Percentiles rank a stretch among this genome's conserved stretches.
phyloP scores from a whole-genome alignment of 2,113 vertebrate species.

The Peucedramus taeniatus region DNA sequence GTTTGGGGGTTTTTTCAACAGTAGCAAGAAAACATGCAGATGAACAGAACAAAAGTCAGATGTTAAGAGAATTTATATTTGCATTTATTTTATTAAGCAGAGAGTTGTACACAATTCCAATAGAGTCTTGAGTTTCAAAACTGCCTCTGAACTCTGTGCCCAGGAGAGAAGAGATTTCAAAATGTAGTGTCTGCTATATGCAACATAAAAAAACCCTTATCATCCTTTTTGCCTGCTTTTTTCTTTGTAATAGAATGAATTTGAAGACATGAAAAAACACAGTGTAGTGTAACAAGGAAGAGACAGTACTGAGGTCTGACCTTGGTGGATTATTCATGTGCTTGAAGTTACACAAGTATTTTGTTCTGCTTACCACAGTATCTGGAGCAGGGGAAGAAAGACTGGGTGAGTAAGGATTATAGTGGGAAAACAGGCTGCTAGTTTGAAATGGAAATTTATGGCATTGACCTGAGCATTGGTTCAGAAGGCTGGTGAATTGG shows the following conservation, averaged over 20 bases:
- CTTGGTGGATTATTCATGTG: not conserved
- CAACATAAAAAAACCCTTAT: not conserved
- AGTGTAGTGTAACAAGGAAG: not conserved
- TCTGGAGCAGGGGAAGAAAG: not conserved
- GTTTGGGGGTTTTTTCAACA: not conserved
- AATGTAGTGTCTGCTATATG: not conserved
- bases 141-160: not conserved
- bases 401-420: not conserved
- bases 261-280: not conserved
- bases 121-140: not conserved
- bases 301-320: not conserved
- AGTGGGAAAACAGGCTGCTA: not conserved
- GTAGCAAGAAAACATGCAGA: not conserved
- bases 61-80: not conserved
- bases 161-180: not conserved
- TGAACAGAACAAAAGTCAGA: not conserved
- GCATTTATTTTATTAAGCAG: not conserved
- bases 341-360: not conserved
- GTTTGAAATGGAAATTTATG: conserved; percentile 27
- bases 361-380: not conserved
- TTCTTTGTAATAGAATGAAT: not conserved
- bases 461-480: conserved; percentile 10
- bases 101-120: not conserved
- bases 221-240: not conserved
- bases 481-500: not conserved